These are phyloP conservation scores for Cryptosula pallasiana DNA, from an alignment of 2,888 invertebrate species.

Conservation along the genomic window DNA sequence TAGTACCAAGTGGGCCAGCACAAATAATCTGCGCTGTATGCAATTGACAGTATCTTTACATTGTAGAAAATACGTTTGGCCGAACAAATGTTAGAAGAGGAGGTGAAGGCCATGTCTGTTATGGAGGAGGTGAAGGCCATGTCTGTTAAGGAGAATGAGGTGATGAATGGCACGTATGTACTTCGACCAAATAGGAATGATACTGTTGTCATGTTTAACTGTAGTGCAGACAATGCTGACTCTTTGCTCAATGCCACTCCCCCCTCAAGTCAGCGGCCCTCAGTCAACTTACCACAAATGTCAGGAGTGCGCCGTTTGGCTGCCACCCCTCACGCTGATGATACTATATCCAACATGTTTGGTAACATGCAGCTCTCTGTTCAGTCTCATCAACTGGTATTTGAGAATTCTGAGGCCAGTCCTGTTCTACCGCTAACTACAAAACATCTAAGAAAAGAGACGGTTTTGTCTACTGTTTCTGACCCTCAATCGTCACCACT, in stretches of 20 bases:
- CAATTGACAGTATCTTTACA: no score
- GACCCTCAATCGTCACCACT: no score
- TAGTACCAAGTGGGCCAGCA: no score
- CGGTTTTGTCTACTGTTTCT: not conserved
- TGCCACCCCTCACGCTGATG: not conserved
- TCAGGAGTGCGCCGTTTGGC: not conserved
- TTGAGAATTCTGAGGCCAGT: not conserved
- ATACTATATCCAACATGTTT: not conserved
- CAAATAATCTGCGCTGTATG: no score
- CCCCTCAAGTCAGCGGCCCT: not conserved
- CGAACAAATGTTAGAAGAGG: not conserved
- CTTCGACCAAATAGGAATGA: not conserved
- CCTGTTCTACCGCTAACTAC: not conserved
- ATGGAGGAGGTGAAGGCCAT: not conserved
- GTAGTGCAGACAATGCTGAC: not conserved
- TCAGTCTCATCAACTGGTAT: not conserved
- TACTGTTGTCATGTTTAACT: not conserved
- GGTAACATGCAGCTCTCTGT: not conserved
- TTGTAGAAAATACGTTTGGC: not conserved
- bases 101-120: not conserved
- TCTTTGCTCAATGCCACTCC: not conserved
- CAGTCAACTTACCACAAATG: not conserved
- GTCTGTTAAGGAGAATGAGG: not conserved
- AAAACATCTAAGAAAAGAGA: not conserved
- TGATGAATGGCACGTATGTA: not conserved